Evolutionary conservation across 2,888 invertebrate species (phyloP).

Genomic region (Polyploca ridens): DNA sequence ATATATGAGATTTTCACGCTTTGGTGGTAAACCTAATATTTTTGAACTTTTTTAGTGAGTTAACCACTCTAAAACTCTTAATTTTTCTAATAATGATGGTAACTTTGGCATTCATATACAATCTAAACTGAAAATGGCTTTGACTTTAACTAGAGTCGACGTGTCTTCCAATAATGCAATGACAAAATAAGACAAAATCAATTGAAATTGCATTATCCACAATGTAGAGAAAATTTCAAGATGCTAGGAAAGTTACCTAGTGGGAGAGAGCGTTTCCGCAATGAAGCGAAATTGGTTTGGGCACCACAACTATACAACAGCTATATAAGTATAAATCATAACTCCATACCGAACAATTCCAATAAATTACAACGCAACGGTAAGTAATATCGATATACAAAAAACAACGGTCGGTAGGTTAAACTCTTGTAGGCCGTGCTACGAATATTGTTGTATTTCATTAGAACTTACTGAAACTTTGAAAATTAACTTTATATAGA

Average conservation of each 20-base stretch:
- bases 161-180: background rate
- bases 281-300: slow-evolving; percentile 43
- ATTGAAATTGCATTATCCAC: background rate
- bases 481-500: background rate
- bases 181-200: background rate
- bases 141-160: background rate
- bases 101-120: no score
- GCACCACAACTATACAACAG: slow-evolving; percentile 44
- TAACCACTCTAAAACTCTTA: no score
- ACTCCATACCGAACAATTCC: slow-evolving; percentile 52
- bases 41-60: background rate
- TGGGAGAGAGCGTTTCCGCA: slow-evolving; percentile 37
- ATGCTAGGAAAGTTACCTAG: slow-evolving; percentile 34
- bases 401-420: slow-evolving; percentile 43
- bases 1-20: no score
- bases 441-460: slow-evolving; percentile 27
- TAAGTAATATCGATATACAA: slow-evolving; percentile 48
- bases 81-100: no score
- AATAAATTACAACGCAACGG: slow-evolving; percentile 56
- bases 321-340: slow-evolving; percentile 58
- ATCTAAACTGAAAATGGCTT: no score
- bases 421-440: slow-evolving; percentile 27
- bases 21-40: no score
- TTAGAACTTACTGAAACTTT: slow-evolving; percentile 11
- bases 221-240: background rate